Percentiles rank a stretch among this genome's conserved stretches.
Conservation (phyloP, 1,140 invertebrate genomes). For the Ceratitis capitata region DNA sequence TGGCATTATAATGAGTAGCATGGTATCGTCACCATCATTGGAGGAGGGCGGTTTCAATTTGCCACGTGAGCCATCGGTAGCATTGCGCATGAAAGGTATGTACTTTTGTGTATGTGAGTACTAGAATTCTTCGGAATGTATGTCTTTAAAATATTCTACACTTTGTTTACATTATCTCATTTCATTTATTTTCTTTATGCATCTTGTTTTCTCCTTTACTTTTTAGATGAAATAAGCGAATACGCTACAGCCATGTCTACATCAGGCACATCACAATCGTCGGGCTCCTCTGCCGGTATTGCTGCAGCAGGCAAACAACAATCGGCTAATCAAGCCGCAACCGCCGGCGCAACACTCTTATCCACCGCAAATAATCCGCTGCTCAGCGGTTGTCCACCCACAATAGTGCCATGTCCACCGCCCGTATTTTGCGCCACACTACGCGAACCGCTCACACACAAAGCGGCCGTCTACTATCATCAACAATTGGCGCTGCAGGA, state of each 20-base stretch:
- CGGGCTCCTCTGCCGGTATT: conserved; percentile 1
- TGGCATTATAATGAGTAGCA: conserved; percentile 63
- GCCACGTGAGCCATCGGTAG: conserved; percentile 62
- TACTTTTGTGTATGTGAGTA: not conserved
- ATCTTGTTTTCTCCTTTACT: not conserved
- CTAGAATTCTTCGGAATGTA: not conserved
- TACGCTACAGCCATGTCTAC: conserved; percentile 43
- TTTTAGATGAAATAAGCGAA: conserved; percentile 42
- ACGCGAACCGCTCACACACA: conserved; percentile 72
- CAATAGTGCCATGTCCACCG: conserved; percentile 58
- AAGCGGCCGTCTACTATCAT: conserved; percentile 78
- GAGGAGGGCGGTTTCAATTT: conserved; percentile 64
- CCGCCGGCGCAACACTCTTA: conserved; percentile 42
- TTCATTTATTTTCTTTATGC: not conserved
- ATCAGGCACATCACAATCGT: conserved; percentile 39
- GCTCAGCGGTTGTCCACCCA: conserved; percentile 47
- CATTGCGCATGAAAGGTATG: conserved; percentile 58
- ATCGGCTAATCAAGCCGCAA: conserved; percentile 2
- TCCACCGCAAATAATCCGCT: conserved; percentile 46
- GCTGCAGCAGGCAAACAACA: conserved; percentile 34
- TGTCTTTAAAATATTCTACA: not conserved
- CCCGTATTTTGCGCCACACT: conserved; percentile 52
- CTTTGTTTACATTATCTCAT: not conserved
- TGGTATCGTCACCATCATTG: conserved; percentile 64
- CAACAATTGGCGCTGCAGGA: conserved; percentile 78